Evolutionary conservation across 2,113 vertebrate species (phyloP), one percentile per base, ranked within the genome.

Genomic region (Camelus bactrianus): DNA sequence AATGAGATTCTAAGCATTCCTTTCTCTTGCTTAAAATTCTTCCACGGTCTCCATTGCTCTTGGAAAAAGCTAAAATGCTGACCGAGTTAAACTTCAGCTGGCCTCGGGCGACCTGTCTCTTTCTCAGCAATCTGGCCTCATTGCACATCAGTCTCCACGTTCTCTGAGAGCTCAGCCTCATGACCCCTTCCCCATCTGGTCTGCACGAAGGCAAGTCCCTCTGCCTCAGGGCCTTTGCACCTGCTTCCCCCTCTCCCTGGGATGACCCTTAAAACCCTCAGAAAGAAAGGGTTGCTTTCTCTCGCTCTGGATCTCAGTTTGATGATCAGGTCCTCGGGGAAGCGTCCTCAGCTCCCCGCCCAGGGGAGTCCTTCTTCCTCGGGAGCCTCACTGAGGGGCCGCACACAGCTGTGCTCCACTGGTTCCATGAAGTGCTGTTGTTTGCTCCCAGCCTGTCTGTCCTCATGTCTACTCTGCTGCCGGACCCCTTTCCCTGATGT

Each of bases 311-410:
- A 11, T n/a, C 32, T 80, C 35, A 0, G 11, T 64, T 38, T 42
- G 72, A 48, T 2, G 38, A 17, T 48, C 32, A 20, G 20, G 50
- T 20, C 30, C 46, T 80, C 26, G 7, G 10, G 50, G 17, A 32
- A 32, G 35, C 0, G 8, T 56, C 65, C 54, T 46, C 1, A 3
- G 24, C 17, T 64, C 26, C 30, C 35, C 10, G 15, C 28, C 14
- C 13, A 65, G 64, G 11, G 1, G 14, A 86, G 24, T 0, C 26
- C 26, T 6, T 48, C 35, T 50, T 24, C 12, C 16, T 35, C 8
- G 0, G 0, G 0, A 15, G 24, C 56, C 26, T 3, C 6, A 0
- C 0, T 8, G 80, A 26, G 32, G 4, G 1, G 0, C 56, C 1
- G 5, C 6, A 16, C 22, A 32, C 17, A 1, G 0, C 2, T 17